Conservation (phyloP, 2,888 invertebrate species). For the Yponomeuta evonymella region DNA sequence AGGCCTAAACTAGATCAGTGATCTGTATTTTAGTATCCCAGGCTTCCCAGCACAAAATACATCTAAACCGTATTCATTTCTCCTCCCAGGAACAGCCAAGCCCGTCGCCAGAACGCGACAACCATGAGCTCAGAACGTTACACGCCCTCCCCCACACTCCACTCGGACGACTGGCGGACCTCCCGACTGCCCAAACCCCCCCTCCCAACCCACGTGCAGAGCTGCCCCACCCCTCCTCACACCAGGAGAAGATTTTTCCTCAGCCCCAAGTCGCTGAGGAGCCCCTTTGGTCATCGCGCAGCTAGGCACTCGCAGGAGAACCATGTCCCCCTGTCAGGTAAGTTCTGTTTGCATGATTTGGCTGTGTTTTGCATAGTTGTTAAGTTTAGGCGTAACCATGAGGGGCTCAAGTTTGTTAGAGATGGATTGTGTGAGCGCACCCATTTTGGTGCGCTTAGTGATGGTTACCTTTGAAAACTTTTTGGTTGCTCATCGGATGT, state of each 20-base stretch:
- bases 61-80: background rate
- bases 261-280: conserved; percentile 86
- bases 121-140: conserved; percentile 54
- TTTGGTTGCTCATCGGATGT: no score
- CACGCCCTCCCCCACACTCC: conserved; percentile 63
- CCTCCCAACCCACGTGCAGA: conserved; percentile 74
- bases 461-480: no score
- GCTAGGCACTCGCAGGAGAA: conserved; percentile 73
- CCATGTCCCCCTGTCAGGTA: conserved; percentile 84
- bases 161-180: conserved; percentile 66
- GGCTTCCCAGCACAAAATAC: no score
- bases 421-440: no score
- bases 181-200: conserved; percentile 78
- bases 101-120: conserved; percentile 40
- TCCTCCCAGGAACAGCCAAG: conserved; percentile 48
- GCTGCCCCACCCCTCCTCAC: conserved; percentile 89
- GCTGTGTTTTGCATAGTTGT: conserved; percentile 41
- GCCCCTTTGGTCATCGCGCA: conserved; percentile 81
- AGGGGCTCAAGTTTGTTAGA: background rate
- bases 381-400: conserved; percentile 36
- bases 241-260: conserved; percentile 86
- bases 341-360: conserved; percentile 32
- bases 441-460: background rate
- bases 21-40: no score
- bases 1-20: no score